A percentile compares a stretch with the other conserved stretches of the same genome.
Evolutionary conservation across 2,888 invertebrate genomes (phyloP).

Genomic region (Mythimna loreyi): DNA sequence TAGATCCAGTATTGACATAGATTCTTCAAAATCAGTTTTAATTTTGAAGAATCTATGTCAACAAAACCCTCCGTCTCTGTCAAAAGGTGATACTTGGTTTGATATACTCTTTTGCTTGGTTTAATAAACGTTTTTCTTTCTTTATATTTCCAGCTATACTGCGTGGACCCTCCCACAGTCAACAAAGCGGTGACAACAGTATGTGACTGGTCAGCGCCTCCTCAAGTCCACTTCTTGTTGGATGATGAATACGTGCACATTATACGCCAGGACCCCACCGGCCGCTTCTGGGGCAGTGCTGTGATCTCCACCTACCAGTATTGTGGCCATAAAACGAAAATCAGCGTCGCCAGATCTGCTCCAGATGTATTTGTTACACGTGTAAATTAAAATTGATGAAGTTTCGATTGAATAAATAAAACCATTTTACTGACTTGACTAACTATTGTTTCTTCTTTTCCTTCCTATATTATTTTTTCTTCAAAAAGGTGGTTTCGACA

Average conservation of each 20-base stretch:
- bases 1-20: too few species aligned
- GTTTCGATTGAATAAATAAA: constrained; percentile 12
- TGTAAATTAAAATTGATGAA: constrained; percentile 8
- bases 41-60: background rate
- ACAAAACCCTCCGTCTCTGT: background rate
- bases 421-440: background rate
- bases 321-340: constrained; percentile 76
- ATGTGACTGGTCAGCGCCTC: constrained; percentile 85
- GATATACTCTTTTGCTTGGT: too few species aligned
- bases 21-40: background rate
- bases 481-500: too few species aligned
- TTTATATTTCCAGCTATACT: constrained; percentile 82
- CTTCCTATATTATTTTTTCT: too few species aligned
- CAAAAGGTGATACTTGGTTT: background rate
- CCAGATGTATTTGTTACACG: constrained; percentile 16
- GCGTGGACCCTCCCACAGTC: constrained; percentile 79
- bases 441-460: background rate
- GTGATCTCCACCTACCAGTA: constrained; percentile 82
- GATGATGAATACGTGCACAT: constrained; percentile 84
- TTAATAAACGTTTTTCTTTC: too few species aligned
- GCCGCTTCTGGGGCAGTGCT: constrained; percentile 79
- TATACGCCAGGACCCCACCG: constrained; percentile 79
- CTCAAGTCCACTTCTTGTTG: constrained; percentile 81
- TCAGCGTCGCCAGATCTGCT: background rate
- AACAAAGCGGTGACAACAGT: constrained; percentile 79